Percentiles rank a stretch among this genome's conserved stretches.
phyloP scores from a whole-genome alignment of 2,113 vertebrate species.

The Cervus canadensis region DNA sequence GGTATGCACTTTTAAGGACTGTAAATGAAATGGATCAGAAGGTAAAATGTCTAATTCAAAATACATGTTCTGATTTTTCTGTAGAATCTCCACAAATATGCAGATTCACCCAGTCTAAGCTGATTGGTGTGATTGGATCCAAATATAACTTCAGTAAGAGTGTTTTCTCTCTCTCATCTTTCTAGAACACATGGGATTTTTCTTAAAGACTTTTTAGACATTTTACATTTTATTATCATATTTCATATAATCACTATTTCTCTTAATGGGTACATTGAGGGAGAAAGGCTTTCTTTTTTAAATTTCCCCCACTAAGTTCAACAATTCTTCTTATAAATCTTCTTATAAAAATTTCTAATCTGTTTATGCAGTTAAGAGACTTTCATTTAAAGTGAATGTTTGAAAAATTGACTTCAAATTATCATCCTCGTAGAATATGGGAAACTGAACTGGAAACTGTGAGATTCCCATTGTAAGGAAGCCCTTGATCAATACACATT shows the following conservation, averaged over 20 bases:
- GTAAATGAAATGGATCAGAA: background rate
- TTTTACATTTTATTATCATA: background rate
- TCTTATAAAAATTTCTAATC: background rate
- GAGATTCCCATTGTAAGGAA: background rate
- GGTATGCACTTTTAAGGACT: background rate
- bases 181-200: background rate
- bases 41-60: background rate
- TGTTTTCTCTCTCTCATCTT: background rate
- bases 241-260: background rate
- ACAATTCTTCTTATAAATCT: background rate
- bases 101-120: background rate
- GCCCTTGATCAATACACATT: slow-evolving; percentile 44
- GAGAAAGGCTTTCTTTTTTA: background rate
- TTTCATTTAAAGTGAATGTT: background rate
- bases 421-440: background rate
- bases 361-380: background rate
- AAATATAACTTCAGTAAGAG: background rate
- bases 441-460: background rate
- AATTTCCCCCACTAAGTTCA: background rate
- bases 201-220: background rate
- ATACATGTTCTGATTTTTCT: background rate
- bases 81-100: background rate
- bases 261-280: background rate
- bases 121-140: background rate
- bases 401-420: background rate